Evolutionary conservation across 2,113 vertebrate species (phyloP).

Genomic region (Megatriorchis doriae): DNA sequence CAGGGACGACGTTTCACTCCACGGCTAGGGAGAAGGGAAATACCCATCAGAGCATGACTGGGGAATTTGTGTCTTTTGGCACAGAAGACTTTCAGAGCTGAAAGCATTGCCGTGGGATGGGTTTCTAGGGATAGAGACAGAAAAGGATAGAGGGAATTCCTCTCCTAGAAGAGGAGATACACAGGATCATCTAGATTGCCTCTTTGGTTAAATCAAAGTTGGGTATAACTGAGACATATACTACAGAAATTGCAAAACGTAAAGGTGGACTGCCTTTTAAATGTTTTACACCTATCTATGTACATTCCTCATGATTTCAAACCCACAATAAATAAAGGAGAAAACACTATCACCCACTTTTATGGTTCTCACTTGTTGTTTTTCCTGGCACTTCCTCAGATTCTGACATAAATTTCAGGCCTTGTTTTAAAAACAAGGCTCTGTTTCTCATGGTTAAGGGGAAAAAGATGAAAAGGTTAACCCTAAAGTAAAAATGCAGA

Average conservation of each 20-base stretch:
- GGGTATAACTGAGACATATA: not conserved
- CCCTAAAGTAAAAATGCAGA: not conserved
- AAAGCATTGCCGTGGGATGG: not conserved
- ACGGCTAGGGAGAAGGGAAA: not conserved
- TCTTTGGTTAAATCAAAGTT: not conserved
- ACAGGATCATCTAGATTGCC: not conserved
- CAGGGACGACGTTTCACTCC: not conserved
- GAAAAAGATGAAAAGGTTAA: not conserved
- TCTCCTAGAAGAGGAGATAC: not conserved
- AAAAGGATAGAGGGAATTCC: not conserved
- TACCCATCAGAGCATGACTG: not conserved
- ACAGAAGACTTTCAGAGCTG: not conserved
- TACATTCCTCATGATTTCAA: not conserved
- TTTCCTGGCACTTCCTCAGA: not conserved
- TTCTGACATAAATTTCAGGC: not conserved
- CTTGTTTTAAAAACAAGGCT: not conserved
- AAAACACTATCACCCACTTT: not conserved
- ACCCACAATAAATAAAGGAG: not conserved
- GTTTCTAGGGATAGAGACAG: not conserved
- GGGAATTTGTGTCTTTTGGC: not conserved
- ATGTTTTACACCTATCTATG: not conserved
- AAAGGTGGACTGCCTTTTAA: not conserved
- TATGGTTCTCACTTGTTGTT: not conserved
- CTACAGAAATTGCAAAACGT: not conserved
- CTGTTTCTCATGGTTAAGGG: not conserved